A percentile compares a stretch with the other conserved stretches of the same genome.
Conservation (phyloP, 2,888 invertebrate species). For the Malthinus flaveolus region DNA sequence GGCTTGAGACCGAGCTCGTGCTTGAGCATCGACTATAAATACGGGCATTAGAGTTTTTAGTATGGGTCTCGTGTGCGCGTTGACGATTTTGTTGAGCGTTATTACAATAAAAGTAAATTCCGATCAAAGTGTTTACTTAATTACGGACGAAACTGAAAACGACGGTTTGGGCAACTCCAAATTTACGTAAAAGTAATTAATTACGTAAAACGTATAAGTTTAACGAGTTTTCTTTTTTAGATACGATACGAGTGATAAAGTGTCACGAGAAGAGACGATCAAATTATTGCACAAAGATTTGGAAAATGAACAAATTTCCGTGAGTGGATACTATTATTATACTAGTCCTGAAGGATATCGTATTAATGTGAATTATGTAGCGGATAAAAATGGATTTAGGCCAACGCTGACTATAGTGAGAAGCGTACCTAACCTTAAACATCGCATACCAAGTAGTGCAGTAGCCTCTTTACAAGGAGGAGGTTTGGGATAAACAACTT, state of each 20-base stretch:
- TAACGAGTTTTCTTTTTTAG: not conserved
- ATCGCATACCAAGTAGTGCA: not conserved
- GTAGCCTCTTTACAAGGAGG: conserved; percentile 6
- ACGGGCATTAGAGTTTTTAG: no score
- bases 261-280: not conserved
- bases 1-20: no score
- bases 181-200: no score
- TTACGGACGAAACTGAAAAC: no score
- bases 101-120: no score
- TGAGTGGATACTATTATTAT: not conserved
- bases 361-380: not conserved
- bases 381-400: not conserved
- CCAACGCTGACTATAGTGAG: not conserved
- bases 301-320: not conserved
- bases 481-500: conserved; percentile 4
- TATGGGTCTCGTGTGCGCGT: no score
- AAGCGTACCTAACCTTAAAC: not conserved
- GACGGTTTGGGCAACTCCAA: no score
- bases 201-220: not conserved
- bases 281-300: not conserved
- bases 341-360: not conserved
- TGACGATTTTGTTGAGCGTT: no score
- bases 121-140: no score
- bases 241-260: not conserved
- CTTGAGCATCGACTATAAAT: no score